These are phyloP conservation scores for Gymnoscelis rufifasciata DNA, from an alignment of 2,888 invertebrate species.

Conservation along the genomic window DNA sequence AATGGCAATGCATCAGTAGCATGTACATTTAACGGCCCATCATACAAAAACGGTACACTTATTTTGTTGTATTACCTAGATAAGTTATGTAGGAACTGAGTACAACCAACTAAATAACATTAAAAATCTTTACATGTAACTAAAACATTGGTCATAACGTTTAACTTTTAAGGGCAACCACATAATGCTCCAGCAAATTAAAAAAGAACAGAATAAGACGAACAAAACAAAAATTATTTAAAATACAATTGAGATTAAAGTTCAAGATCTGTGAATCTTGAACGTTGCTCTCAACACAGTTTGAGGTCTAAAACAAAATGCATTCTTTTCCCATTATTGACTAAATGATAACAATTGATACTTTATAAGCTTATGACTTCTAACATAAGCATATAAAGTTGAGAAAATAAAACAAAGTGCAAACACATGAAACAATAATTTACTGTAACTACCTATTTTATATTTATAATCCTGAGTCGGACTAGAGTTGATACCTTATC, in stretches of 20 bases:
- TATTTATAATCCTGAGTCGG: not conserved
- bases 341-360: no score
- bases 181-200: not conserved
- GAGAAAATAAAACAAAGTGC: not conserved
- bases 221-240: conserved; percentile 6
- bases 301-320: no score
- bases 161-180: no score
- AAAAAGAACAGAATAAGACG: conserved; percentile 10
- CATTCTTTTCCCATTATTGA: no score
- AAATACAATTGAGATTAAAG: no score
- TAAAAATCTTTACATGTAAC: conserved; percentile 3
- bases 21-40: no score
- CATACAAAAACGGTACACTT: conserved; percentile 9
- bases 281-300: no score
- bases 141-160: not conserved
- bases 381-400: no score
- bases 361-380: no score
- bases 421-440: no score
- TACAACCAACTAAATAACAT: conserved; percentile 18
- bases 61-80: conserved; percentile 13
- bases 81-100: conserved; percentile 35
- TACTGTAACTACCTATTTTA: not conserved
- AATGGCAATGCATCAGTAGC: no score
- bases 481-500: not conserved
- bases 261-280: no score